Evolutionary conservation across 37 sponge, comb jelly and placozoan genomes (phyloP), one percentile per base, ranked within the genome.

Genomic region (Cliona cf. orientalis): DNA sequence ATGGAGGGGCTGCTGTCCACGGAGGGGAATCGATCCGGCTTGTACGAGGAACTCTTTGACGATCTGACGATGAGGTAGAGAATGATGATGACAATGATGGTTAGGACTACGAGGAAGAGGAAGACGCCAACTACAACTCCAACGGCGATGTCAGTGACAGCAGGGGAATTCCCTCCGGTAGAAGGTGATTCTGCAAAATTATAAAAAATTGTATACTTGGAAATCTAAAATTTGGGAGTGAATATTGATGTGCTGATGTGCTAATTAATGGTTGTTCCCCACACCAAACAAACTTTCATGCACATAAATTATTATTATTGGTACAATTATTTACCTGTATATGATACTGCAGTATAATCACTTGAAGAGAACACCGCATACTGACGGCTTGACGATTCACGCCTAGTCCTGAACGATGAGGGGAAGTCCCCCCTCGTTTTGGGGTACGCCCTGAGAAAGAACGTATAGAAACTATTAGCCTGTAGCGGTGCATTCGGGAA

Each of bases 361-460:
- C 80, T 79, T n/a, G 80, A 79, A 39, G 74, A 26, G 53, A 73
- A 66, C 36, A 66, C 39, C 29, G 3, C 25, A 46, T 73, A 72
- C 57, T 83, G 83, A 29, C 67, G 43, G 26, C n/a, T 64, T 37
- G 32, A 5, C 33, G n/a, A 12, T 26, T 69, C 28, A 2, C 56
- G 34, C 34, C 57, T 73, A 35, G 37, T 3, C 42, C 76, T 41
- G 3, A 38, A 66, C 14, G 36, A 59, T 11, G 43, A 31, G 1
- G 46, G 36, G 22, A 14, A 37, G 9, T 73, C 56, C 3, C 19
- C 17, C 29, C 46, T 41, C 1, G 76, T 75, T 14, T n/a, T 26
- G 3, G 86, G 79, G 71, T 62, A 75, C 12, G 76, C 84, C 42
- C 84, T 36, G 42, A 75, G 43, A 38, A 84, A 84, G 0, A 31